Conservation (phyloP, 2,113 vertebrate species). For the Aegithalos caudatus region DNA sequence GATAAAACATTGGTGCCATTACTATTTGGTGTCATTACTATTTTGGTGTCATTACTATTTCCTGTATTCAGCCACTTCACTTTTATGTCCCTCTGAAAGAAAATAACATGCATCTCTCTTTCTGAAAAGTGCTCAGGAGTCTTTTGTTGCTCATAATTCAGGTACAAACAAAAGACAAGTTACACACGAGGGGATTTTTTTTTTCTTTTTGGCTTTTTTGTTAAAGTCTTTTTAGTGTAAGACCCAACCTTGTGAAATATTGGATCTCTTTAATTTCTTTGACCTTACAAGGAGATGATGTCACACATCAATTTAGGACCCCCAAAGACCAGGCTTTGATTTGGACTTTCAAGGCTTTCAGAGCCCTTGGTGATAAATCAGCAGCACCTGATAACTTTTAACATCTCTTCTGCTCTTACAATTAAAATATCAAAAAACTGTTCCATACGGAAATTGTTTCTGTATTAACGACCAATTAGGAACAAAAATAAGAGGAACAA, state of each 20-base stretch:
- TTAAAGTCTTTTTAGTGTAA: not conserved
- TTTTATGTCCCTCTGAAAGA: not conserved
- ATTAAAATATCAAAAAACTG: not conserved
- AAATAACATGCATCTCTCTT: not conserved
- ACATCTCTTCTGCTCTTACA: not conserved
- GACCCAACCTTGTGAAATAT: not conserved
- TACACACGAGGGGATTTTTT: not conserved
- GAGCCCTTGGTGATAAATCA: not conserved
- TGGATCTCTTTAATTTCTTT: not conserved
- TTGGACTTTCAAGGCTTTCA: not conserved
- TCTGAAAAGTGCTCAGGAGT: not conserved
- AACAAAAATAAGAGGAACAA: not conserved
- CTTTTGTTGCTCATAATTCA: not conserved
- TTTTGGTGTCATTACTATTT: not conserved
- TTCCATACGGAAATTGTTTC: not conserved
- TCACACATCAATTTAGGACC: not conserved
- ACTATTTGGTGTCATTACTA: not conserved
- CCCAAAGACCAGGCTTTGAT: not conserved
- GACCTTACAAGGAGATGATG: not conserved
- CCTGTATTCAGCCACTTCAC: not conserved
- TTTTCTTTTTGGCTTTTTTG: not conserved
- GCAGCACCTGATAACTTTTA: not conserved
- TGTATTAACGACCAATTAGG: not conserved
- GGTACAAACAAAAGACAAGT: not conserved
- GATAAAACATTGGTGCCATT: not conserved